Conservation (phyloP, 2,797 vertebrate genomes). For the Microctenopoma stevenorrisi region DNA sequence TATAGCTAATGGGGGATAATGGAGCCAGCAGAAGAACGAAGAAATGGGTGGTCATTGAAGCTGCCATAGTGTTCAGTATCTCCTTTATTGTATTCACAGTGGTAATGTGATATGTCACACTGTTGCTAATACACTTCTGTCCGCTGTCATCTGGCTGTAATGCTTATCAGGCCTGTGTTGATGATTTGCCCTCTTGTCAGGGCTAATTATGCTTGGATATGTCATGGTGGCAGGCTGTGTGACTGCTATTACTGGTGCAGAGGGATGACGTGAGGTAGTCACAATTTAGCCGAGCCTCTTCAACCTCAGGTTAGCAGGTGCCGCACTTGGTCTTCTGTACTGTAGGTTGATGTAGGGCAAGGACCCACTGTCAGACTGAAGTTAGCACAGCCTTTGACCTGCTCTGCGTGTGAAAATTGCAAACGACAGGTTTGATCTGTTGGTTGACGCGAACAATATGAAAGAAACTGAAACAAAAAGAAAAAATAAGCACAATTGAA, state of each 20-base stretch:
- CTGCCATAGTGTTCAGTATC: slow-evolving; percentile 94
- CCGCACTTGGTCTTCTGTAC: slow-evolving; percentile 51
- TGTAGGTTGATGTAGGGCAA: slow-evolving; percentile 55
- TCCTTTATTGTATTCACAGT: slow-evolving; percentile 98
- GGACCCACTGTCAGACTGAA: slow-evolving; percentile 64
- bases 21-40: slow-evolving; percentile 87
- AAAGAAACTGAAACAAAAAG: background rate
- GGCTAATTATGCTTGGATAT: slow-evolving; percentile 96
- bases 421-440: slow-evolving; percentile 9
- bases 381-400: slow-evolving; percentile 2
- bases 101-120: slow-evolving; percentile 99
- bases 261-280: slow-evolving; percentile 66
- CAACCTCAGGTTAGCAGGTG: slow-evolving; percentile 66
- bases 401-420: slow-evolving; percentile 17
- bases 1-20: slow-evolving; percentile 93
- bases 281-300: slow-evolving; percentile 50
- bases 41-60: slow-evolving; percentile 92
- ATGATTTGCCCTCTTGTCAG: slow-evolving; percentile 98
- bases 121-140: slow-evolving; percentile 94
- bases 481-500: background rate
- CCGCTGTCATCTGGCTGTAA: slow-evolving; percentile 98
- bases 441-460: background rate
- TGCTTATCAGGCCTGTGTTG: slow-evolving; percentile 97
- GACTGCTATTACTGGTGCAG: slow-evolving; percentile 77
- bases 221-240: slow-evolving; percentile 87